These are phyloP conservation scores for Ridgeia piscesae DNA, from an alignment of 1,140 invertebrate genomes.

Conservation along the genomic window DNA sequence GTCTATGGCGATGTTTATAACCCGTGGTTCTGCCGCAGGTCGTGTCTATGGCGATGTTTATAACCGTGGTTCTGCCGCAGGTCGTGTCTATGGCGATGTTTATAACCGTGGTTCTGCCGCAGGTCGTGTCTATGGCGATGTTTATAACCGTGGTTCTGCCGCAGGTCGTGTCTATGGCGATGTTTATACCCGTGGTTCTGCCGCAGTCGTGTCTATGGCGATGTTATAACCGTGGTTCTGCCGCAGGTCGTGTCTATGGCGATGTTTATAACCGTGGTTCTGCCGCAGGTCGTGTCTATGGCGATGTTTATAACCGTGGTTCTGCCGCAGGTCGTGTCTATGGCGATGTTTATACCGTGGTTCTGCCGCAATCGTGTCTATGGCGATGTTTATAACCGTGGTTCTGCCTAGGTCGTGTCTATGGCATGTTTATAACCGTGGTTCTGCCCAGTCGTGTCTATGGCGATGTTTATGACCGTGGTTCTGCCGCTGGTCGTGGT, in stretches of 20 bases:
- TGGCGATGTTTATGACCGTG: neutral
- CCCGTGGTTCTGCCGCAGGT: slow-evolving; percentile 10
- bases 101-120: neutral
- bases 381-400: neutral
- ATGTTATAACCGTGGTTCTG: too few relatives aligned
- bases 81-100: slow-evolving; percentile 10
- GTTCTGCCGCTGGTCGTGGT: slow-evolving; percentile 10
- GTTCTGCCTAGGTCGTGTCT: slow-evolving; percentile 9
- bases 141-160: neutral
- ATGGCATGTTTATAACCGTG: neutral
- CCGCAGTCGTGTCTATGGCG: slow-evolving; percentile 13
- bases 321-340: slow-evolving; percentile 9
- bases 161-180: slow-evolving; percentile 16
- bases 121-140: slow-evolving; percentile 15
- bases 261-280: neutral
- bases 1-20: neutral
- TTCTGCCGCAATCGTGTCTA: slow-evolving; percentile 15
- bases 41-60: neutral
- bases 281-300: slow-evolving; percentile 10
- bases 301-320: neutral
- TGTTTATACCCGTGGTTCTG: neutral
- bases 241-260: slow-evolving; percentile 17
- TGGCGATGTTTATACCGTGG: neutral
- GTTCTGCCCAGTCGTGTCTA: neutral
- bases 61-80: neutral